A percentile compares a stretch with the other conserved stretches of the same genome.
These are phyloP conservation scores for Zele albiditarsus DNA, from an alignment of 2,888 invertebrate genomes.

Conservation along the genomic window DNA sequence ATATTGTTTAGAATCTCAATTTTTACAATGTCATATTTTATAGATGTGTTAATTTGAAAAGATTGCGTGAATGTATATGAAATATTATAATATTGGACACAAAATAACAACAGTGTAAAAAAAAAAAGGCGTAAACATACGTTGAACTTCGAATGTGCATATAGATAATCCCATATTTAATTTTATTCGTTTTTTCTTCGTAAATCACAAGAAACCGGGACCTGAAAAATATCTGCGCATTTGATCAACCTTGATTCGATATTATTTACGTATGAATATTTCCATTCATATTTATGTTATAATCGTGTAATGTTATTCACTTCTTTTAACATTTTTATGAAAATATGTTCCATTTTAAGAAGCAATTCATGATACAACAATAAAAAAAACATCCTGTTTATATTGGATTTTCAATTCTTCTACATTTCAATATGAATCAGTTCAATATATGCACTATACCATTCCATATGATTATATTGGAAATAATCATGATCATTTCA, in stretches of 20 bases:
- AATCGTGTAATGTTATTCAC: neutral
- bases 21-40: conserved; percentile 25
- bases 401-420: neutral
- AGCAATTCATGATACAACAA: neutral
- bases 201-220: too few relatives aligned
- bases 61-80: neutral
- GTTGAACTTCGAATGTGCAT: neutral
- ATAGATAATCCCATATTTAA: neutral
- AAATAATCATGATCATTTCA: neutral
- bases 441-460: neutral
- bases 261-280: too few relatives aligned
- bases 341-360: neutral
- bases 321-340: neutral
- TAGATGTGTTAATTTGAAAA: neutral
- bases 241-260: too few relatives aligned
- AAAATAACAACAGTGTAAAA: neutral
- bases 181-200: neutral
- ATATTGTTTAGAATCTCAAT: neutral
- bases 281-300: neutral
- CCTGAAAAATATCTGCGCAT: too few relatives aligned
- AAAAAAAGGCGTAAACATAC: neutral
- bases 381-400: neutral
- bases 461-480: neutral
- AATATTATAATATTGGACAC: neutral
- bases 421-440: neutral